Evolutionary conservation across 2,888 invertebrate species (phyloP), one percentile per base, ranked within the genome.

Genomic region (Taenaris catops): DNA sequence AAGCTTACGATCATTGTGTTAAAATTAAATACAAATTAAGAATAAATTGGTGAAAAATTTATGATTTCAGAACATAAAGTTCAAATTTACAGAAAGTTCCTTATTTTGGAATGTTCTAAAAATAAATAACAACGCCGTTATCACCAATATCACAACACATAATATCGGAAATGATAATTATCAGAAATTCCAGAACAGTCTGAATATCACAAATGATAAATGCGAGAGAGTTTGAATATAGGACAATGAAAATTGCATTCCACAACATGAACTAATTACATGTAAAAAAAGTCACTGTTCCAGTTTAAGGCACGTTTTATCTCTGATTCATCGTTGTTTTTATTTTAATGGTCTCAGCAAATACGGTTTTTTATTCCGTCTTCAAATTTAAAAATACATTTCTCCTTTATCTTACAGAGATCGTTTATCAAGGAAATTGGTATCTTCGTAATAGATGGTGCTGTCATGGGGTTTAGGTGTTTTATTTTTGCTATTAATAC

Each of bases 321-420:
- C 48, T 63, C 55, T 71, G 63, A 78, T 74, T 75, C 68, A 78
- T 71, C 43, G 53, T 57, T 55, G 53, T 62, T 63, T 56, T 71
- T 66, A 55, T 60, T 63, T 62, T 69, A 71, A 75, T 62, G 68
- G 65, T 69, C 67, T 25, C 35, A 25, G 38, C 23, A 56, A 58
- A 55, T 46, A 49, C 16, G 21, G 47, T 54, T 57, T 66, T n/a
- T 71, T 58, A 61, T 59, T 60, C 60, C 59, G 55, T 48, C 49
- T 45, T 49, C 49, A 44, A 52, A 61, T 59, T 63, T 59, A 50
- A 49, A 63, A 58, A 67, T 64, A 57, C 65, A 67, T 63, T 61
- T 55, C 67, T 63, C 53, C 51, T 55, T 58, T 67, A 62, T 66
- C 61, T 67, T 54, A 55, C 51, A 49, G 28, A 51, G 50, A 55